Evolutionary conservation across 2,797 vertebrate genomes (phyloP), one percentile per base, ranked within the genome.

Genomic region (Anguilla marmorata): DNA sequence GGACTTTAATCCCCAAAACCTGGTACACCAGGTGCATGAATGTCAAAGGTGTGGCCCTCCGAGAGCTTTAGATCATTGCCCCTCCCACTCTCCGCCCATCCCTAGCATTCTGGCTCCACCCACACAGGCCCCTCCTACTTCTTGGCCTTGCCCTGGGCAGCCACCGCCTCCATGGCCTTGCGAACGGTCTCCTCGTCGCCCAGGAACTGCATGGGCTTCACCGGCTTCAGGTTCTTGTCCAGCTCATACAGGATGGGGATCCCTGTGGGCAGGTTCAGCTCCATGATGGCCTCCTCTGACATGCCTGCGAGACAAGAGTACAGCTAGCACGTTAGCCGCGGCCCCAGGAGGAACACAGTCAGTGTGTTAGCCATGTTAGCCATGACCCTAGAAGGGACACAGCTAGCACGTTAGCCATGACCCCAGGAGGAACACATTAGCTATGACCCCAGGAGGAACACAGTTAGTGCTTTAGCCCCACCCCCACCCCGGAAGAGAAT

Each of bases 251-350:
- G 96, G 0, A 99, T 97, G 54, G 98, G 98, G 92, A 99, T 98
- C 37, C 98, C 98, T 0, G 98, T 99, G 16, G 98, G 98, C 91
- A 99, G 95, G 93, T 98, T 99, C 91, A 99, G 95, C 90, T 98
- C 98, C 98, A 99, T 98, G 94, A 98, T 99, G 87, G 96, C 97
- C 92, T 97, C 97, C 90, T 98, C 97, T 0, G 98, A 97, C 96
- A 99, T 97, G 90, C 97, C 98, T 98, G 88, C 1, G 50, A 92
- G 24, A 91, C 48, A 52, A 86, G 8, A 89, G 87, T 19, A 88
- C 37, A 89, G 86, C n/a, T 56, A 76, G 21, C 9, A 12, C 5
- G 72, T 74, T 30, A 74, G 30, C 12, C 3, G 14, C 12, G 30
- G 2, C 9, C 12, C 14, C 72, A 74, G 6, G 54, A 19, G 30